These are phyloP conservation scores for Mesoclemmys tuberculata DNA, from an alignment of 2,113 vertebrate genomes.

Conservation along the genomic window DNA sequence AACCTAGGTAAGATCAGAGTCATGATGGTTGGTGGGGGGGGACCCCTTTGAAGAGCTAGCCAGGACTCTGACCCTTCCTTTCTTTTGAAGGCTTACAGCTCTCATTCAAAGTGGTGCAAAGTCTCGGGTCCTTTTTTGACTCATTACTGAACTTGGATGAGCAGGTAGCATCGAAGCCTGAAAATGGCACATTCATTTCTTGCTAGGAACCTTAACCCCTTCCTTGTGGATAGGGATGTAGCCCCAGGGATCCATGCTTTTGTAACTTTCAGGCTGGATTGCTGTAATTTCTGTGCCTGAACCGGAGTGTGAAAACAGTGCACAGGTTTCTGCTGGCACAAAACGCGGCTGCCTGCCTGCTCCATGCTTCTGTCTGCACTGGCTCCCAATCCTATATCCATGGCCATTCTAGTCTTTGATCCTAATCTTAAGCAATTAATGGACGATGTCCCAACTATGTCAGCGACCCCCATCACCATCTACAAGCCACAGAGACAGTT, in stretches of 20 bases:
- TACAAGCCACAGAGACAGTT: neutral
- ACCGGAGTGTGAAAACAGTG: neutral
- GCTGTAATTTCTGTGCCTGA: neutral
- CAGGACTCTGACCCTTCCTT: neutral
- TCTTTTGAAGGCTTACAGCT: neutral
- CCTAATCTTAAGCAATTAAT: neutral
- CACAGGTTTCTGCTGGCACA: neutral
- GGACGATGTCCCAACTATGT: neutral
- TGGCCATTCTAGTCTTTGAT: neutral
- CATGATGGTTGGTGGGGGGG: neutral
- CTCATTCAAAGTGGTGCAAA: rapidly evolving
- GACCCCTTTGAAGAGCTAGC: neutral
- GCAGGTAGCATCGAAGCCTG: neutral
- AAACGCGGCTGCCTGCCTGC: neutral
- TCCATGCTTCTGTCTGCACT: neutral
- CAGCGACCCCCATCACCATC: neutral
- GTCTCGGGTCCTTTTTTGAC: rapidly evolving
- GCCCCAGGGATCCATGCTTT: neutral
- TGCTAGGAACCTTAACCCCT: neutral
- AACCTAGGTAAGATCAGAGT: neutral
- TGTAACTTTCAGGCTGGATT: neutral
- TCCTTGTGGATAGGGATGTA: neutral
- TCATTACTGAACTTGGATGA: neutral
- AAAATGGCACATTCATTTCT: neutral
- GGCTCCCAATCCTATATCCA: neutral